Evolutionary conservation across 2,113 vertebrate genomes (phyloP).

Genomic region (Aplodontia rufa): DNA sequence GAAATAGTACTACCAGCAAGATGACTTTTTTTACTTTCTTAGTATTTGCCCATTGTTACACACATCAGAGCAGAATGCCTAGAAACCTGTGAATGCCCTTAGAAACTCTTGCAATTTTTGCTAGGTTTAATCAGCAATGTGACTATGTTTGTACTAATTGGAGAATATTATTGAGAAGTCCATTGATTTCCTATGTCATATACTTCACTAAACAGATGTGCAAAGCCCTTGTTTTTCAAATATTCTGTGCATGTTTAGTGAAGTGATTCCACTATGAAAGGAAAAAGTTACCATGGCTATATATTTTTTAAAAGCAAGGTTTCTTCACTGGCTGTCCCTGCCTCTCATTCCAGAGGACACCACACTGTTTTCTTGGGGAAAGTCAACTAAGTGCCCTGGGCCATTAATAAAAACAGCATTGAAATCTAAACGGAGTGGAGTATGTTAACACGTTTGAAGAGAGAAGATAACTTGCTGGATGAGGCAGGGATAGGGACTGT

Average conservation of each 20-base stretch:
- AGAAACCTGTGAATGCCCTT: neutral
- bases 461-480: neutral
- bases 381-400: neutral
- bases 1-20: neutral
- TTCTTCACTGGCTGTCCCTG: neutral
- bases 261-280: neutral
- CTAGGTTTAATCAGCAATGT: neutral
- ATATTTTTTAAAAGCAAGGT: neutral
- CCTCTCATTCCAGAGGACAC: neutral
- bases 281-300: neutral
- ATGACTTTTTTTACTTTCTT: neutral
- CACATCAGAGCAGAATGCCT: neutral
- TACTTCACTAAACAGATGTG: neutral
- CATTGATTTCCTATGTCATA: neutral
- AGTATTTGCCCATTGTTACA: neutral
- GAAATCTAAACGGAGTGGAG: too few relatives aligned
- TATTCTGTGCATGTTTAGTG: neutral
- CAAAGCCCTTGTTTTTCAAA: neutral
- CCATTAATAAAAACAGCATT: neutral
- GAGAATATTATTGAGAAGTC: neutral
- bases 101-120: neutral
- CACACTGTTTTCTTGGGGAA: neutral
- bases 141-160: neutral
- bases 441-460: neutral
- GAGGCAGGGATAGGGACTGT: neutral